These are phyloP conservation scores for Pseudolaguvia tuberculata DNA, from an alignment of 2,113 vertebrate genomes.

Conservation along the genomic window DNA sequence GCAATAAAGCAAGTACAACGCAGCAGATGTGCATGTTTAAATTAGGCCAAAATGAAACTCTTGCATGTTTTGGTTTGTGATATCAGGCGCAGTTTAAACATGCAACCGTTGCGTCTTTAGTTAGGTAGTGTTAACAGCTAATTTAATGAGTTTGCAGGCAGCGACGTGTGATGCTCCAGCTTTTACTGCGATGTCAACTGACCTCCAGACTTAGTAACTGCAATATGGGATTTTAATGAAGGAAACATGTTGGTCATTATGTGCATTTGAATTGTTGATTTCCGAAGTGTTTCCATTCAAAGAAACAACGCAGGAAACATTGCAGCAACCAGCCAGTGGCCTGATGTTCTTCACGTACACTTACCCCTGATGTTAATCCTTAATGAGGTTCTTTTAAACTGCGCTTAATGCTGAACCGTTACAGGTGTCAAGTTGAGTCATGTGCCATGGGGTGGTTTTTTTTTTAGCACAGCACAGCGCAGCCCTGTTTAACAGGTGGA, in stretches of 20 bases:
- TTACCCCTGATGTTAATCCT: background rate
- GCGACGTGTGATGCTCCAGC: slow-evolving; percentile 40
- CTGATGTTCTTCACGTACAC: too few relatives aligned
- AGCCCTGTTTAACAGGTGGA: slow-evolving; percentile 59
- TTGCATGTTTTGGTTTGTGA: slow-evolving; percentile 13
- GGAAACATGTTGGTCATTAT: slow-evolving; percentile 65
- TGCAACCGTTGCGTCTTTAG: slow-evolving; percentile 13
- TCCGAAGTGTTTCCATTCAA: background rate
- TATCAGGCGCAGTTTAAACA: slow-evolving; percentile 21
- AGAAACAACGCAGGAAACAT: slow-evolving; percentile 23
- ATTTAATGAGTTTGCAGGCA: slow-evolving; percentile 38
- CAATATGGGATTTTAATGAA: slow-evolving; percentile 62
- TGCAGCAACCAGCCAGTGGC: slow-evolving; percentile 5
- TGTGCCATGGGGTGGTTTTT: slow-evolving; percentile 16
- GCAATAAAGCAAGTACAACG: slow-evolving; percentile 11
- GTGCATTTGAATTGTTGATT: slow-evolving; percentile 41
- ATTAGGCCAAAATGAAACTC: slow-evolving; percentile 3
- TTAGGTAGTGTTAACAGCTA: slow-evolving; percentile 13
- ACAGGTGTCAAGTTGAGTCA: slow-evolving; percentile 37
- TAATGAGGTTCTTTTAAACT: slow-evolving; percentile 28
- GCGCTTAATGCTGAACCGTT: slow-evolving; percentile 23
- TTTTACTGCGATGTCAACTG: slow-evolving; percentile 66
- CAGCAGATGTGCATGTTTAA: slow-evolving; percentile 13
- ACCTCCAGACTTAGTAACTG: slow-evolving; percentile 60
- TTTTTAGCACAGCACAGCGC: slow-evolving; percentile 27